Evolutionary conservation across 2,888 invertebrate species (phyloP), one percentile per base, ranked within the genome.

Genomic region (Apodemia duryi): DNA sequence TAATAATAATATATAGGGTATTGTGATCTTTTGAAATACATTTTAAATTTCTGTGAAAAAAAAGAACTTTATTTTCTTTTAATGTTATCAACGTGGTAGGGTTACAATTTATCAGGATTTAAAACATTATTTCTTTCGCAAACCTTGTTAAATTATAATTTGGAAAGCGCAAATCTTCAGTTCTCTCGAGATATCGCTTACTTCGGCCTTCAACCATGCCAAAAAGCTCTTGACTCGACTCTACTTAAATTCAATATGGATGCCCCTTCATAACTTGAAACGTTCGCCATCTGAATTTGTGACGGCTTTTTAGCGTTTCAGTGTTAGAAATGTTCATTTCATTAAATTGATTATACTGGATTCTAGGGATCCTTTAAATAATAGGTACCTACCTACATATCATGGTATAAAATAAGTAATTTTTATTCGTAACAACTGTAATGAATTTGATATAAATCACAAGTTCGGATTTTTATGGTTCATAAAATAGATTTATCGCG

Each of bases 151-250:
- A 63, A 62, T 57, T 57, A 32, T 57, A 57, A 62, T 49, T 49
- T 49, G 38, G 38, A 49, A 41, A 61, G 61, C 13, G 49, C 38
- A 13, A 49, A 32, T 29, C 61, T 61, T 49, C 51, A 43, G 3
- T 46, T 7, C 81, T 76, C 77, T 82, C 83, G 80, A 86, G 81
- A 84, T 83, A 84, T 80, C 78, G 86, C 83, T 85, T 82, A 84
- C 81, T 68, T 66, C 70, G 75, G 71, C 76, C 74, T 75, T 76
- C 72, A 71, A 67, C 67, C 70, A 66, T 66, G 71, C 63, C 73
- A 70, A 71, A 38, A 60, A 73, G 73, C 75, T 75, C 84, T 86
- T 71, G 73, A 80, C 74, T 35, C 57, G 57, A 32, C 54, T 70
- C 75, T 75, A 77, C 81, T 83, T 75, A 72, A 79, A 81, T 81